Evolutionary conservation across 1,140 invertebrate genomes (phyloP).

Genomic region (Cotesia chilonis): DNA sequence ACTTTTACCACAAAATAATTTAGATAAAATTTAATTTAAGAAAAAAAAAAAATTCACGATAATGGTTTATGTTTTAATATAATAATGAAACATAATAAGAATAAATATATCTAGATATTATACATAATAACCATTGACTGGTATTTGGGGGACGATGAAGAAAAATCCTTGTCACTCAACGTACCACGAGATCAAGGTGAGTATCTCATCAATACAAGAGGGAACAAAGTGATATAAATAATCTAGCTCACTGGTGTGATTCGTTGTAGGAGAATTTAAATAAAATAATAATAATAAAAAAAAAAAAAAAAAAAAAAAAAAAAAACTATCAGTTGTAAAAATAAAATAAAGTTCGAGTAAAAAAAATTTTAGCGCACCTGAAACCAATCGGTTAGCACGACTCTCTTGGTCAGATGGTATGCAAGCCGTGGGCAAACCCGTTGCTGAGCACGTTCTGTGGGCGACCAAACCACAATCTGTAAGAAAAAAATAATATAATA

Average conservation of each 20-base stretch:
- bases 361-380: constrained; percentile 50
- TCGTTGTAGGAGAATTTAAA: not conserved
- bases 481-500: constrained; percentile 17
- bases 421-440: constrained; percentile 68
- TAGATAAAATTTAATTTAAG: no score
- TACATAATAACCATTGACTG: no score
- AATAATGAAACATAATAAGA: no score
- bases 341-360: not conserved
- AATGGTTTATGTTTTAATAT: no score
- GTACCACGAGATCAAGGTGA: constrained; percentile 17
- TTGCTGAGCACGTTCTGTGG: constrained; percentile 76
- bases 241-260: not conserved
- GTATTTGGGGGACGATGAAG: not conserved
- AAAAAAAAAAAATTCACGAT: no score
- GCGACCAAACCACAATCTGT: constrained; percentile 77
- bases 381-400: constrained; percentile 55
- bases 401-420: constrained; percentile 52
- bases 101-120: no score
- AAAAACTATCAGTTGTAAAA: constrained; percentile 5
- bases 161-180: constrained; percentile 13
- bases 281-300: not conserved
- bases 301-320: constrained; percentile 10
- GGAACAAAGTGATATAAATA: constrained; percentile 23
- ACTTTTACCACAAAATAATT: no score
- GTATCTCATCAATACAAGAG: not conserved